These are phyloP conservation scores for Trissoscelio sp. DNA, from an alignment of 2,888 invertebrate species.

Conservation along the genomic window DNA sequence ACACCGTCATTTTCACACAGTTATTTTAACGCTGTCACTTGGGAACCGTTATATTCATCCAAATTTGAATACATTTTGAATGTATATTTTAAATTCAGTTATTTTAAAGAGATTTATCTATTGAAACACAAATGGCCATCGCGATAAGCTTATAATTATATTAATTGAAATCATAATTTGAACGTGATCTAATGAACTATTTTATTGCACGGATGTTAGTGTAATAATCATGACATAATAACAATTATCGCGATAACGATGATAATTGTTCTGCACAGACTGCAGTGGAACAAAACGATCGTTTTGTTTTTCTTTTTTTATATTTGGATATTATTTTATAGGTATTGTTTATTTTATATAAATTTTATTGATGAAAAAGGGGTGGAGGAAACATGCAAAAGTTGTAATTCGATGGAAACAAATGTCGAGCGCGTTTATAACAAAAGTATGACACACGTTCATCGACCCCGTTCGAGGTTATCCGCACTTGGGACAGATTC, in stretches of 20 bases:
- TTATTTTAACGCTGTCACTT: slow-evolving; percentile 26
- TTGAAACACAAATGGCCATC: too few relatives aligned
- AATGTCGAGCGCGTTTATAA: slow-evolving; percentile 22
- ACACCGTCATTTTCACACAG: slow-evolving; percentile 35
- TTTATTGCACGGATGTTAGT: slow-evolving; percentile 5
- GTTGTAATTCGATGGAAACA: background rate
- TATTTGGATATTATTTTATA: too few relatives aligned
- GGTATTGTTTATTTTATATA: too few relatives aligned
- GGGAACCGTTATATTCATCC: slow-evolving; percentile 26
- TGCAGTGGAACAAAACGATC: too few relatives aligned
- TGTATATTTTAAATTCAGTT: too few relatives aligned
- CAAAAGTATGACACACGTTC: slow-evolving; percentile 66
- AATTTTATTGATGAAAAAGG: background rate
- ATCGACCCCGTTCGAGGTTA: slow-evolving; percentile 67
- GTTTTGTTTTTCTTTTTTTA: too few relatives aligned
- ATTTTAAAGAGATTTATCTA: too few relatives aligned
- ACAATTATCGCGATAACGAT: too few relatives aligned
- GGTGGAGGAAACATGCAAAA: background rate
- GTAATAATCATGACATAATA: slow-evolving; percentile 14
- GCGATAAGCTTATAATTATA: slow-evolving; percentile 6
- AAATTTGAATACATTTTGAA: slow-evolving; percentile 3
- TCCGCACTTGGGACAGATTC: slow-evolving; percentile 65
- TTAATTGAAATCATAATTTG: slow-evolving; percentile 32
- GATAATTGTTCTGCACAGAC: too few relatives aligned
- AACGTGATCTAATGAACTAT: slow-evolving; percentile 29